Evolutionary conservation across 2,797 vertebrate species (phyloP), one percentile per base, ranked within the genome.

Genomic region (Peromyscus nudipes): DNA sequence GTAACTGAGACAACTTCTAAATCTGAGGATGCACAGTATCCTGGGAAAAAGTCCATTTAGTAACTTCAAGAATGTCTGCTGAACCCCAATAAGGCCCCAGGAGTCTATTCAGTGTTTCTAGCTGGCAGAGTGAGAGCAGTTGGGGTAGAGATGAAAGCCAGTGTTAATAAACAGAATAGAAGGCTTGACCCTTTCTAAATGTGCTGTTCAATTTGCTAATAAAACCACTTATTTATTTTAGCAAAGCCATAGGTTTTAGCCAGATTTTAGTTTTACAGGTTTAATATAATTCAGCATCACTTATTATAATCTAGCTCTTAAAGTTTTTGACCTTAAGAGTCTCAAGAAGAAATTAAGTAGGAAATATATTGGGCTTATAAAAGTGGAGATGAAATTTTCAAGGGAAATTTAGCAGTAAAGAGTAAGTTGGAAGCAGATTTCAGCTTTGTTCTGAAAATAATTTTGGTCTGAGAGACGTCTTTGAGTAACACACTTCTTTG

Each of bases 391-490:
- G 87, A 92, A 97, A 89, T 65, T 96, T 98, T 98, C 84, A 89
- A 40, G 97, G 91, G 73, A 96, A 95, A 92, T 98, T 97, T 96
- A 65, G 57, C 62, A 92, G 43, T 96, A 86, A 89, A 46, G 86
- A 76, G 49, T 88, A 97, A 97, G 79, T 95, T 96, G 93, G 96
- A 98, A 97, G 83, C 75, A 91, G 62, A 81, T 82, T 89, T 97
- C 97, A 97, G 95, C 27, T 96, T 98, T 75, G 76, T 96, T 97
- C 92, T 98, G 95, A 97, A 98, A 96, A 97, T 97, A 97, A 94
- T 97, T 97, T 96, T 96, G 93, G 57, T 83, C 83, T 37, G 52
- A 96, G 94, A 97, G 83, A 96, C 31, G 89, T 97, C 91, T 96
- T 81, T 69, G n/a, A 97, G 97, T 97, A 98, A 85, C 69, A 97